Evolutionary conservation across 2,797 vertebrate genomes (phyloP), one percentile per base, ranked within the genome.

Genomic region (Pempheris klunzingeri): DNA sequence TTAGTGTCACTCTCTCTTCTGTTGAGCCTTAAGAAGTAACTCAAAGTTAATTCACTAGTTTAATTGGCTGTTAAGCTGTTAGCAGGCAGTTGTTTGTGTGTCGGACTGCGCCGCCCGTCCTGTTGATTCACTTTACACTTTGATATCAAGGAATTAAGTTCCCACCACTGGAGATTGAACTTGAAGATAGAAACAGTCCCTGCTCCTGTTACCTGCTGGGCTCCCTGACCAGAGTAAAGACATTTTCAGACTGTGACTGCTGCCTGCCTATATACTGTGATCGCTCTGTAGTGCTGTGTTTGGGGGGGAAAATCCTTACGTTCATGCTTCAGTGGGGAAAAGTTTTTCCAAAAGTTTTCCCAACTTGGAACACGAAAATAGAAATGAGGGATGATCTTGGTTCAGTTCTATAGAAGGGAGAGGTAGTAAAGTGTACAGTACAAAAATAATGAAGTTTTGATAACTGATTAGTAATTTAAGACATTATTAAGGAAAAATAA

Each of bases 41-140:
- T 39, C 24, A 18, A 39, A 34, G n/a, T n/a, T n/a, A n/a, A n/a
- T n/a, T n/a, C 54, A 34, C 2, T 15, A 6, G 43, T 60, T 43
- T 24, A 80, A 72, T 60, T 54, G 32, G 22, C 26, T 7, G 0
- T 62, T 58, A 50, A 11, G 46, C 46, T 59, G 46, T 65, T 46
- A 49, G 18, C 50, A 52, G 59, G 49, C 50, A 24, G 47, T 17
- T 39, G 46, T 60, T 52, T 15, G 10, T 54, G 11, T 60, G 39
- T 47, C 38, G 46, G 58, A 1, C 20, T 9, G 7, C 4, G 26
- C 41, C 1, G 24, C 28, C 11, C 22, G 18, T 28, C 28, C 34
- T 38, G 22, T 52, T 50, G 24, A 12, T 46, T 8, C 20, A 43
- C 58, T 41, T 41, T 10, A 14, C 26, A n/a, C 18, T 38, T 36